Evolutionary conservation across 2,113 vertebrate genomes (phyloP), one percentile per base, ranked within the genome.

Genomic region (Ammodytes dubius): DNA sequence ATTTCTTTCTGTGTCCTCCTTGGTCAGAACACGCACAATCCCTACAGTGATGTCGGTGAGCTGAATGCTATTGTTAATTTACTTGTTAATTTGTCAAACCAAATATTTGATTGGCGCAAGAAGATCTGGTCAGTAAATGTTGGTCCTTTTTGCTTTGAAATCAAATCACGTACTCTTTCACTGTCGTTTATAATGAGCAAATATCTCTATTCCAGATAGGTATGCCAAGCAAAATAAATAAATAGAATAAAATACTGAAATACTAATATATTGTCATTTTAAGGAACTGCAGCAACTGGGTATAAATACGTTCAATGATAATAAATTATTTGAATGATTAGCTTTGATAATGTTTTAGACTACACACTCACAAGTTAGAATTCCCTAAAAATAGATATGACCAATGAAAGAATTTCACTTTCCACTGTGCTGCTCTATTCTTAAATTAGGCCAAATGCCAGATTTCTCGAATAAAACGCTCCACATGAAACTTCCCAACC

Each of bases 371-470:
- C 15, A 39, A 27, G 27, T 27, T 27, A 27, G 27, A 27, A 27
- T 27, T 27, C 27, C 27, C 27, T 27, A 27, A 27, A 27, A 27
- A 27, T 27, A 27, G 57, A 59, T 47, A 46, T 19, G 40, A 2
- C 58, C 49, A 49, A 56, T 43, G 47, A 59, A 87, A 88, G 68
- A 83, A 67, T 73, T 5, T 60, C 57, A 83, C 79, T 67, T 70
- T 50, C 53, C 46, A 47, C 53, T 60, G 46, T 42, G 42, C 54
- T 42, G 42, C 54, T 35, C 12, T 7, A 4, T 40, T 73, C 45
- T 35, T 60, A 61, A 74, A 59, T 63, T 5, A 72, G 43, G 66
- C 56, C 50, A 66, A 67, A 56, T 11, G 56, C 49, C 17, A 61
- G 12, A 47, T 45, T 66, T 77, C 76, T 74, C 27, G 46, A 19